A percentile compares a stretch with the other conserved stretches of the same genome.
These are phyloP conservation scores for Sciaenops ocellatus DNA, from an alignment of 2,797 vertebrate species.

Conservation along the genomic window DNA sequence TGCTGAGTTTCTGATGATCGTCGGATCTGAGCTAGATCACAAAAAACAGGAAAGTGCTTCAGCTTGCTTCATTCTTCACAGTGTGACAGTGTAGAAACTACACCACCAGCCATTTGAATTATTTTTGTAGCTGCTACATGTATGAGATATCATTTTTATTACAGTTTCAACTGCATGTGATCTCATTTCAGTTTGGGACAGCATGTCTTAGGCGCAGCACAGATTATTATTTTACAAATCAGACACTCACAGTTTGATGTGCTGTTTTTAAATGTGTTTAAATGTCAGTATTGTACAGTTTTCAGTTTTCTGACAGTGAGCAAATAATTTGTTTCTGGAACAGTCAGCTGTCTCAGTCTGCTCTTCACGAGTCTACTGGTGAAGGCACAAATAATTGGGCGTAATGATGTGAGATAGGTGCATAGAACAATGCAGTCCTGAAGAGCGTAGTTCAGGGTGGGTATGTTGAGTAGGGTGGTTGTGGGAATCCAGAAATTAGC, in stretches of 20 bases:
- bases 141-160: conserved; percentile 26
- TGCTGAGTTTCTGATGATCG: conserved; percentile 47
- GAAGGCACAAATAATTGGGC: conserved; percentile 10
- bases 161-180: neutral
- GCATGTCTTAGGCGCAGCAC: conserved; percentile 5
- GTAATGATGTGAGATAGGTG: conserved; percentile 12
- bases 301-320: conserved; percentile 16
- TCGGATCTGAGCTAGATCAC: conserved; percentile 43
- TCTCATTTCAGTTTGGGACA: conserved; percentile 16
- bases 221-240: conserved; percentile 41
- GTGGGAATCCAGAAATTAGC: conserved; percentile 7
- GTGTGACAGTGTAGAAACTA: conserved; percentile 19
- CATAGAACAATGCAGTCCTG: neutral
- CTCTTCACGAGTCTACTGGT: conserved; percentile 11
- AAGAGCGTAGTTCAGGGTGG: neutral
- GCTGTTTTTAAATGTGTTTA: conserved; percentile 16
- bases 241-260: conserved; percentile 15
- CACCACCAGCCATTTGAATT: conserved; percentile 27
- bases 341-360: neutral
- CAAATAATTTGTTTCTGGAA: conserved; percentile 20
- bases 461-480: neutral
- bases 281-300: conserved; percentile 24
- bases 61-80: conserved; percentile 37
- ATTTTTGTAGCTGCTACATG: neutral
- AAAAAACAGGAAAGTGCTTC: conserved; percentile 31